A percentile compares a stretch with the other conserved stretches of the same genome.
Conservation (phyloP, 2,888 invertebrate species). For the Brenthis daphne region DNA sequence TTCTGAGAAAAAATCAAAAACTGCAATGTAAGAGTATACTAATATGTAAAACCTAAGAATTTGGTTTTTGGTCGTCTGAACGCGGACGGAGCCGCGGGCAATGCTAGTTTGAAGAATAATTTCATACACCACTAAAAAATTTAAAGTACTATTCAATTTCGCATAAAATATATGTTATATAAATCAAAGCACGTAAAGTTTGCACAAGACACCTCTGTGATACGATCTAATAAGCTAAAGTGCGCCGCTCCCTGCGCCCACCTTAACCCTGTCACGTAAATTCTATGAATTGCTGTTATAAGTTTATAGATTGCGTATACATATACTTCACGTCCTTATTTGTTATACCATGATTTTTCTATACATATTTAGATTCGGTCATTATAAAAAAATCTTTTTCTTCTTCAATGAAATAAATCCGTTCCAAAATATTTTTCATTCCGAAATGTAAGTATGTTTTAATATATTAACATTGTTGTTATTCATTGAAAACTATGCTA, state of each 20-base stretch:
- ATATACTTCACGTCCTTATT: not conserved
- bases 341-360: not conserved
- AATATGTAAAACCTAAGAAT: no score
- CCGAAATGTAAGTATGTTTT: not conserved
- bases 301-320: slow-evolving; percentile 1
- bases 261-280: slow-evolving; percentile 30
- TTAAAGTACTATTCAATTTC: no score
- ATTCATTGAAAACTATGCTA: not conserved
- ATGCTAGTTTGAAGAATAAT: no score
- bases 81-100: no score
- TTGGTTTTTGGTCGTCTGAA: no score
- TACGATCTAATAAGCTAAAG: slow-evolving; percentile 43
- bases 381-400: no score
- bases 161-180: not conserved
- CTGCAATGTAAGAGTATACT: no score
- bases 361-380: not conserved
- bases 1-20: no score
- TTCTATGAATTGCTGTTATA: slow-evolving; percentile 8
- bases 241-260: slow-evolving; percentile 34
- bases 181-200: slow-evolving; percentile 13
- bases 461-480: not conserved
- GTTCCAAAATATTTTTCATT: no score
- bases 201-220: slow-evolving; percentile 32
- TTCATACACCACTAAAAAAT: no score
- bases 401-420: no score